Evolutionary conservation across 2,888 invertebrate species (phyloP).

Genomic region (Drosophila bunnanda): DNA sequence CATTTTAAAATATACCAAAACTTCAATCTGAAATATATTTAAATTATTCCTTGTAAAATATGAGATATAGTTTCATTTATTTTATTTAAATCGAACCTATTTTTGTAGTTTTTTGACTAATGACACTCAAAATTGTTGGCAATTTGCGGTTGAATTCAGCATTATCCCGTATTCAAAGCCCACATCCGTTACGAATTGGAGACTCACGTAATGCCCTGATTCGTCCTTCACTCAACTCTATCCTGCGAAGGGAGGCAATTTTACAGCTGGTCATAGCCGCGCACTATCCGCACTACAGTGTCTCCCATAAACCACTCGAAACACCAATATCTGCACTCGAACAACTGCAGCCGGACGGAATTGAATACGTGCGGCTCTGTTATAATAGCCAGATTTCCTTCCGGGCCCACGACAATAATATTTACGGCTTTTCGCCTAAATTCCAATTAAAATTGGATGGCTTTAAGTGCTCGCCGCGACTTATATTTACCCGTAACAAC

Average conservation of each 20-base stretch:
- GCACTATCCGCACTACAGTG: constrained; percentile 14
- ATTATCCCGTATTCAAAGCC: background rate
- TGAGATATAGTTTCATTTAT: background rate
- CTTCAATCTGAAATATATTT: background rate
- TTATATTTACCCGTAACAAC: constrained; percentile 22
- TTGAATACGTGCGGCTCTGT: constrained; percentile 36
- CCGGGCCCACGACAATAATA: constrained; percentile 51
- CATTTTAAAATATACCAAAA: background rate
- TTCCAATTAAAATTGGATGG: constrained; percentile 75
- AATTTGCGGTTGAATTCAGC: background rate
- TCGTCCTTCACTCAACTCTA: constrained; percentile 8
- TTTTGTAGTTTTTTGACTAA: background rate
- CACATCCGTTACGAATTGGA: constrained; percentile 17
- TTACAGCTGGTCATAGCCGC: constrained; percentile 5
- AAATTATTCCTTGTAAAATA: background rate
- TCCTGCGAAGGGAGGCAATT: constrained; percentile 11
- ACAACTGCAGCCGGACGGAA: constrained; percentile 21
- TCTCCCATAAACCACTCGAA: constrained; percentile 46
- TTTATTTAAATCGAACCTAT: background rate
- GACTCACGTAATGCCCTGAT: constrained; percentile 18
- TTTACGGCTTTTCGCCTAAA: constrained; percentile 74
- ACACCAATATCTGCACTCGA: constrained; percentile 57
- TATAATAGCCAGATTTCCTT: constrained; percentile 35
- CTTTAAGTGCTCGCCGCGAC: constrained; percentile 57
- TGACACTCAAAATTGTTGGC: background rate